Conservation (phyloP, 1,140 invertebrate species). For the Monochamus saltuarius region DNA sequence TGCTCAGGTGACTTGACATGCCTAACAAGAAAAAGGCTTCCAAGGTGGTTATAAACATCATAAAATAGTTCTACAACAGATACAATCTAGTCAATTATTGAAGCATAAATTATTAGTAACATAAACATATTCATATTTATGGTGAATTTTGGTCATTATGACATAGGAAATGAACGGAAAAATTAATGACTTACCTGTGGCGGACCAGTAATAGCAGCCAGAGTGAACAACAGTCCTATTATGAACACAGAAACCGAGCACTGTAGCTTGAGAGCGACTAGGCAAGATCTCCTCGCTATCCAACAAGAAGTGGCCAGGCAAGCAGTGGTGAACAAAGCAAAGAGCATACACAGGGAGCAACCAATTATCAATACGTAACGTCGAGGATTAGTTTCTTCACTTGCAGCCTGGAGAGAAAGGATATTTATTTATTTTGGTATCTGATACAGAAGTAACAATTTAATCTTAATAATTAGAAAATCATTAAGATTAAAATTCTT, state of each 20-base stretch:
- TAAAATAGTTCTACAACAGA: slow-evolving; percentile 31
- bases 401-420: slow-evolving; percentile 1
- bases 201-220: slow-evolving; percentile 29
- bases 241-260: slow-evolving; percentile 35
- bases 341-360: slow-evolving; percentile 29
- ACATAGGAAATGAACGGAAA: neutral
- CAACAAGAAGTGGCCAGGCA: slow-evolving; percentile 29
- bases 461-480: too few relatives aligned
- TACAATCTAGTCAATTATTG: slow-evolving; percentile 20
- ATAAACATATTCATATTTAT: too few relatives aligned
- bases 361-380: slow-evolving; percentile 31
- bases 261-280: slow-evolving; percentile 34
- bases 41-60: slow-evolving; percentile 49
- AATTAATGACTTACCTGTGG: slow-evolving; percentile 27
- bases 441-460: too few relatives aligned
- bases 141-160: too few relatives aligned
- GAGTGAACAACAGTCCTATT: slow-evolving; percentile 28
- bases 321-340: slow-evolving; percentile 28
- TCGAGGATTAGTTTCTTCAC: neutral
- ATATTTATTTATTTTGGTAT: too few relatives aligned
- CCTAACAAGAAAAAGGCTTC: slow-evolving; percentile 58
- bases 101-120: neutral
- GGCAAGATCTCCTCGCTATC: slow-evolving; percentile 27
- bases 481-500: too few relatives aligned
- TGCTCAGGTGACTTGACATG: slow-evolving; percentile 61